phyloP scores from a whole-genome alignment of 2,888 invertebrate genomes.

The Eubasilissa splendida region DNA sequence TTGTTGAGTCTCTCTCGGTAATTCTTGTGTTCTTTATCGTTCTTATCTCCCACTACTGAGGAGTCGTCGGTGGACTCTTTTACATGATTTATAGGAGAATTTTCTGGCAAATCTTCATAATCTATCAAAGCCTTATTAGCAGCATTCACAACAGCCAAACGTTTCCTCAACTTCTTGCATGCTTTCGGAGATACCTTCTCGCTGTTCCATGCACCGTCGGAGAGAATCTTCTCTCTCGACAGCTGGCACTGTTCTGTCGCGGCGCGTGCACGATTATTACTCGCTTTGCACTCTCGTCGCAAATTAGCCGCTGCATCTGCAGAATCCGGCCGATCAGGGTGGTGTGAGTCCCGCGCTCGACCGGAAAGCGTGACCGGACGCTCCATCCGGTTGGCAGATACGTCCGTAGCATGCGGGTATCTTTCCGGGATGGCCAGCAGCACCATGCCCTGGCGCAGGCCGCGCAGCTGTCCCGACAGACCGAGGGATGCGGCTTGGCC shows the following conservation, averaged over 20 bases:
- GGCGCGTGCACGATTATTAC: not conserved
- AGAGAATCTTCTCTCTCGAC: conserved; percentile 24
- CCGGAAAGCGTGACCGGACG: not conserved
- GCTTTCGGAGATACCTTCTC: conserved; percentile 47
- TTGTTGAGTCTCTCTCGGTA: not conserved
- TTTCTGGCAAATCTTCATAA: not conserved
- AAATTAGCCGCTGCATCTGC: not conserved
- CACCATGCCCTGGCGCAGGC: conserved; percentile 88
- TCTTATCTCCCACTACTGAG: too few species aligned
- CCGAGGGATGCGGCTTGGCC: conserved; percentile 92
- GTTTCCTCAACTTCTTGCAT: conserved; percentile 40
- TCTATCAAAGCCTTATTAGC: not conserved
- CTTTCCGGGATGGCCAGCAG: conserved; percentile 34
- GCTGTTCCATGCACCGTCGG: conserved; percentile 37
- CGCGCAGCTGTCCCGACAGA: conserved; percentile 75
- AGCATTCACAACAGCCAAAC: not conserved
- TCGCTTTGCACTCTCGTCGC: conserved; percentile 3
- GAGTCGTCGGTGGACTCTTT: not conserved
- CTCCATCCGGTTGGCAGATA: not conserved
- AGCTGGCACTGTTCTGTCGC: conserved; percentile 1
- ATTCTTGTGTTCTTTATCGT: not conserved
- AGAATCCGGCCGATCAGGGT: not conserved
- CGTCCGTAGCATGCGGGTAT: conserved; percentile 19
- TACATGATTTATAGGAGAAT: not conserved
- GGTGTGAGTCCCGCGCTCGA: not conserved